These are phyloP conservation scores for Bombus soroeensis DNA, from an alignment of 1,140 invertebrate genomes.

Conservation along the genomic window DNA sequence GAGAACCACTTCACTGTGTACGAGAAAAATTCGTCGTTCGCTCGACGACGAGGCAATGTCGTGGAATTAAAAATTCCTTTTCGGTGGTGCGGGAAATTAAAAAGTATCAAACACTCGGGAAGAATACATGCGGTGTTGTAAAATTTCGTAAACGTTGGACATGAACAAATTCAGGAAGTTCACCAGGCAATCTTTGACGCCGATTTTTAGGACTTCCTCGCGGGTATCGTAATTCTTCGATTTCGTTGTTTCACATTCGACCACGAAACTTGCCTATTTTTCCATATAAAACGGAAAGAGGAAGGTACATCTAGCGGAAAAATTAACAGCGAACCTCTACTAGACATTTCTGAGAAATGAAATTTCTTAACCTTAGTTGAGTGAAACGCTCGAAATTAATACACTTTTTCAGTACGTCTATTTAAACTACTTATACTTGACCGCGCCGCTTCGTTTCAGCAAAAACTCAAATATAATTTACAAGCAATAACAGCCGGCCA, in stretches of 20 bases:
- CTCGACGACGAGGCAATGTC: background rate
- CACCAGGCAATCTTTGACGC: background rate
- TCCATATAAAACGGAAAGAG: background rate
- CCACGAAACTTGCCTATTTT: background rate
- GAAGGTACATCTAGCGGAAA: background rate
- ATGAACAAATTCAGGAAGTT: slow-evolving; percentile 44
- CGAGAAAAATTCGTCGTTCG: background rate
- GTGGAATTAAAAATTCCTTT: background rate
- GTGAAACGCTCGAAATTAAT: too few relatives aligned
- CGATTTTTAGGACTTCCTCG: background rate
- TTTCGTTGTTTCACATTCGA: too few relatives aligned
- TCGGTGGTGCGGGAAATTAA: background rate
- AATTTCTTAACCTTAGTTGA: too few relatives aligned
- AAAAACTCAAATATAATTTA: too few relatives aligned
- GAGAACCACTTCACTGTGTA: background rate
- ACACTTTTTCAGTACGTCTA: too few relatives aligned
- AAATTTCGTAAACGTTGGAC: background rate
- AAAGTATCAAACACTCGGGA: background rate
- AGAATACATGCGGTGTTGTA: background rate
- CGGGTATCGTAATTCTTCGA: slow-evolving; percentile 14
- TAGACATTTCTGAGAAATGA: too few relatives aligned
- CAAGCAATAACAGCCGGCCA: too few relatives aligned
- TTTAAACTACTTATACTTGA: too few relatives aligned
- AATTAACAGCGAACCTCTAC: too few relatives aligned
- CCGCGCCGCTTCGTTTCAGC: too few relatives aligned